phyloP scores from a whole-genome alignment of 30 jellyfish, hydroid and myxozoan species.

The Nemopilema nomurai region DNA sequence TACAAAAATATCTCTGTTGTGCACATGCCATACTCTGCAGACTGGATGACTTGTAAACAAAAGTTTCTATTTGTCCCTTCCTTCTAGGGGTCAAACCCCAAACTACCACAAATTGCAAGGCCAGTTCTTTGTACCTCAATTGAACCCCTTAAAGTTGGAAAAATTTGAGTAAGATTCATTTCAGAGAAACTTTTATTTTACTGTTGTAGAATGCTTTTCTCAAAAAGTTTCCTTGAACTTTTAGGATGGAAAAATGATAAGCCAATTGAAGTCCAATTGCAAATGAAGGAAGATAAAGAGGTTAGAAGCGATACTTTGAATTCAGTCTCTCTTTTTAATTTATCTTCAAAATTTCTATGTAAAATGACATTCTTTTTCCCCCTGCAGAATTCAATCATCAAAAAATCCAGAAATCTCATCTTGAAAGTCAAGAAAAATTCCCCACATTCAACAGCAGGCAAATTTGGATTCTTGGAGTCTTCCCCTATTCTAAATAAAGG shows the following conservation, averaged over 20 bases:
- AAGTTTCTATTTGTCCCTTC: no score
- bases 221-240: background rate
- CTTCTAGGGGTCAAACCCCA: no score
- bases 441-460: slow-evolving; percentile 3
- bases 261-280: background rate
- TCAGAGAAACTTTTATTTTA: background rate
- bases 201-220: background rate
- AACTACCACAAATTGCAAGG: no score
- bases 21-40: no score
- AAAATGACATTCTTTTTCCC: background rate
- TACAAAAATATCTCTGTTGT: no score
- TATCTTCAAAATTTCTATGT: no score
- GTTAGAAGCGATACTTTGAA: no score
- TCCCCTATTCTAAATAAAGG: slow-evolving; percentile 4
- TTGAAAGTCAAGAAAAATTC: slow-evolving; percentile 8
- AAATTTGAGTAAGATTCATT: no score
- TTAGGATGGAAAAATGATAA: background rate
- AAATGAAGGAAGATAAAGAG: background rate
- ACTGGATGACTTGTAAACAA: no score
- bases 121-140: no score
- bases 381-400: slow-evolving; percentile 31
- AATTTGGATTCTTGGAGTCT: background rate
- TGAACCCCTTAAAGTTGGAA: no score
- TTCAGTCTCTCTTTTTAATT: no score
- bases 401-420: background rate